Conservation (phyloP, 2,888 invertebrate genomes). For the Lydus trimaculatus region DNA sequence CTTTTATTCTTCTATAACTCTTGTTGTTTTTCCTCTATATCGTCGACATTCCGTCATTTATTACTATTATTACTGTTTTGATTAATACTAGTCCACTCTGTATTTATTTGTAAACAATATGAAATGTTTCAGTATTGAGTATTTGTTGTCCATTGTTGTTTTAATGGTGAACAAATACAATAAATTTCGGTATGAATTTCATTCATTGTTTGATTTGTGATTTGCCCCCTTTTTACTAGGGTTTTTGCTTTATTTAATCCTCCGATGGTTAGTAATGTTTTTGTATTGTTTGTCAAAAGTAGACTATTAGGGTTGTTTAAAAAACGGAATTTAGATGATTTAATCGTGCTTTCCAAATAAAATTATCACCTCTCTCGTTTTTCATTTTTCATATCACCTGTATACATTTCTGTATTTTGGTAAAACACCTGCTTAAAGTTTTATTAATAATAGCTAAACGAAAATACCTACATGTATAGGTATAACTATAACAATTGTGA, state of each 20-base stretch:
- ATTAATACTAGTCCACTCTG: not conserved
- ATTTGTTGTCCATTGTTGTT: constrained; percentile 24
- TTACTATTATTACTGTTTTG: not conserved
- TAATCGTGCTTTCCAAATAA: no score
- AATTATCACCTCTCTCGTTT: no score
- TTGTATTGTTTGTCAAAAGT: not conserved
- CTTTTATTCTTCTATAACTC: not conserved
- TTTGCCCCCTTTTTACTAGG: constrained; percentile 21
- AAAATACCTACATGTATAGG: no score
- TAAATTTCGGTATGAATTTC: constrained; percentile 39
- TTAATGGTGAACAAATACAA: constrained; percentile 40
- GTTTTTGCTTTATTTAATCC: constrained; percentile 11
- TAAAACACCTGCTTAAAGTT: no score
- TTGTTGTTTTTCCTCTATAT: not conserved
- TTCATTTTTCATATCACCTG: no score
- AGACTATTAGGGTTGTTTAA: no score
- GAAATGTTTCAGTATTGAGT: constrained; percentile 4
- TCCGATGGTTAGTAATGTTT: not conserved
- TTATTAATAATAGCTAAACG: no score
- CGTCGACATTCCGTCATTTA: not conserved
- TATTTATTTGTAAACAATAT: constrained; percentile 1
- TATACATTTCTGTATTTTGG: no score
- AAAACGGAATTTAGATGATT: no score
- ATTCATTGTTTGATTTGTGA: constrained; percentile 34
- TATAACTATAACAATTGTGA: not conserved